A percentile compares a stretch with the other conserved stretches of the same genome.
Conservation (phyloP, 1,140 invertebrate genomes). For the Theocolax elegans region DNA sequence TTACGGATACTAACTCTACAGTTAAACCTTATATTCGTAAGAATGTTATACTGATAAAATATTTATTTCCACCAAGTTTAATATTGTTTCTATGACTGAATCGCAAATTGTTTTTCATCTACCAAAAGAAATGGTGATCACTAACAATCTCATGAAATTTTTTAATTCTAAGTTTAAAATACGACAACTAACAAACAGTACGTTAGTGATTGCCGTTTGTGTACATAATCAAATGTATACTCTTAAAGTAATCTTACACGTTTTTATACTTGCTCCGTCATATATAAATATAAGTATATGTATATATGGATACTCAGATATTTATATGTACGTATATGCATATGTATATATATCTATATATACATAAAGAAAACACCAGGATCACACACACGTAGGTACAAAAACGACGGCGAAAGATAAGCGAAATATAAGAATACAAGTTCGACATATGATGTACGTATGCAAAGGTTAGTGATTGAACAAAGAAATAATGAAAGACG, state of each 20-base stretch:
- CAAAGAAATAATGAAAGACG: slow-evolving; percentile 30
- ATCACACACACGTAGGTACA: slow-evolving; percentile 67
- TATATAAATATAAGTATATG: slow-evolving; percentile 30
- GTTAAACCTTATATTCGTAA: no score
- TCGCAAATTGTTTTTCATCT: slow-evolving; percentile 11
- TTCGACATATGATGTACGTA: slow-evolving; percentile 64
- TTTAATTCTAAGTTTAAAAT: no score
- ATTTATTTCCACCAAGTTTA: no score
- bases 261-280: slow-evolving; percentile 23
- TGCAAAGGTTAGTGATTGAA: slow-evolving; percentile 57
- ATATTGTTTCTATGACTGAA: no score
- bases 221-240: slow-evolving; percentile 20
- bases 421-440: slow-evolving; percentile 38
- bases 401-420: slow-evolving; percentile 46
- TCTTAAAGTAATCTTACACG: slow-evolving; percentile 11
- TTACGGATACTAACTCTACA: no score
- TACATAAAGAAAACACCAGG: slow-evolving; percentile 60
- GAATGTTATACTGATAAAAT: no score
- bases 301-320: no score
- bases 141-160: neutral
- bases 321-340: no score
- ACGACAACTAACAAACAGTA: no score
- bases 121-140: slow-evolving; percentile 17
- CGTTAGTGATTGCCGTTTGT: slow-evolving; percentile 26
- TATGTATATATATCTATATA: slow-evolving; percentile 53